Evolutionary conservation across 2,888 invertebrate genomes (phyloP), one percentile per base, ranked within the genome.

Genomic region (Ormyrus nitidulus): DNA sequence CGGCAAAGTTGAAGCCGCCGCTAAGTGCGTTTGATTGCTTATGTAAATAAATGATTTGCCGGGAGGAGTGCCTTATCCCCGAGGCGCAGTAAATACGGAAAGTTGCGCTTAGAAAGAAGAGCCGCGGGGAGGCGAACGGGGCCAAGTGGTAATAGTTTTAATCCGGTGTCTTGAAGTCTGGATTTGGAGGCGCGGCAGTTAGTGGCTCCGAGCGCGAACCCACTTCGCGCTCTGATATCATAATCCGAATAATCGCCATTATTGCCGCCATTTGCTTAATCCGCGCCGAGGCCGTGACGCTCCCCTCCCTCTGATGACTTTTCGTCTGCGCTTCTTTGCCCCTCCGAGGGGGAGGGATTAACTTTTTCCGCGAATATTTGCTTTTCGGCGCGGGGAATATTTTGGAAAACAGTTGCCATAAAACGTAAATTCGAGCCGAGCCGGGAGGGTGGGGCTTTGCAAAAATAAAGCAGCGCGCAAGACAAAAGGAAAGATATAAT

Each of bases 201-300:
- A 89, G 86, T 85, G 86, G 87, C 84, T 10, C 49, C 84, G 85
- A 82, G 81, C 87, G 87, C 88, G 88, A 88, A 88, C 86, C 88
- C 86, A 89, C 89, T 89, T 89, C 88, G 87, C 89, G 87, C 88
- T 86, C 89, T 90, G 89, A 90, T 90, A 90, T 90, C 89, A 90
- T 90, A 90, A 90, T 90, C 90, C 90, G 88, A 90, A 90, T 90
- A 90, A 90, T 90, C 90, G 89, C 90, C 88, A 89, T 90, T 90
- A 90, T 90, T 90, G 89, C 89, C 87, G 86, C 88, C 89, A 89
- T 90, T 90, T 89, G 87, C 87, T 89, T 90, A 90, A 90, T 90
- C 90, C 89, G 68, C 81, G 82, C 82, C 34, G 81, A 75, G 82
- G 82, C 83, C 83, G 48, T 8, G 53, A 9, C 62, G 13, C 65